Evolutionary conservation across 2,797 vertebrate species (phyloP), one percentile per base, ranked within the genome.

Genomic region (Acomys russatus): DNA sequence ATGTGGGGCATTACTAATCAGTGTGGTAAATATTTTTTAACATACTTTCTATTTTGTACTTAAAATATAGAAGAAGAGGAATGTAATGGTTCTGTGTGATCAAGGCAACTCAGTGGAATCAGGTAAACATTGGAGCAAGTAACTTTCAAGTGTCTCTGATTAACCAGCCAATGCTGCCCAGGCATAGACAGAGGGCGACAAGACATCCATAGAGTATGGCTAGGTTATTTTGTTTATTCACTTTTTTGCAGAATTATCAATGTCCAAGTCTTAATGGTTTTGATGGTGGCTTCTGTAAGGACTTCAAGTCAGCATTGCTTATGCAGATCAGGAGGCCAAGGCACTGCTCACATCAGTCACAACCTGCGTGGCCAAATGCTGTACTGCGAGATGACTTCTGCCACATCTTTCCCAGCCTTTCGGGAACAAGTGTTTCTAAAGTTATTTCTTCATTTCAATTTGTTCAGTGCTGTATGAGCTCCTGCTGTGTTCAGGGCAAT

Each of bases 391-490:
- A 9, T 70, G 5, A 38, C 28, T 56, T 89, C 38, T 85, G 30
- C 3, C 12, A 8, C 12, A n/a, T 71, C 54, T 79, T 61, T 85
- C 49, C 33, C 28, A 14, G 51, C 68, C n/a, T 91, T 92, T 89
- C 0, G n/a, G n/a, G 68, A 85, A 22, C 2, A 88, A 90, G 38
- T 49, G 33, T 93, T 88, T 66, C 35, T n/a, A n/a, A 44, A 64
- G 22, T 59, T 88, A 54, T 79, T 88, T 90, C 73, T 94, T 91
- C 54, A 64, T 74, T 95, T 95, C 61, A 44, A 4, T 91, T 35
- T 95, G 6, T 49, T 89, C 64, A 35, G 49, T 70, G 28, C 20
- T 76, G 92, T 93, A 54, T 59, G 63, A 90, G 33, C 56, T 94
- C 88, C 88, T 96, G 71, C 77, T 77, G 6, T 88, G 33, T 38